phyloP scores from a whole-genome alignment of 2,797 vertebrate genomes.

The Pseudochirops cupreus region DNA sequence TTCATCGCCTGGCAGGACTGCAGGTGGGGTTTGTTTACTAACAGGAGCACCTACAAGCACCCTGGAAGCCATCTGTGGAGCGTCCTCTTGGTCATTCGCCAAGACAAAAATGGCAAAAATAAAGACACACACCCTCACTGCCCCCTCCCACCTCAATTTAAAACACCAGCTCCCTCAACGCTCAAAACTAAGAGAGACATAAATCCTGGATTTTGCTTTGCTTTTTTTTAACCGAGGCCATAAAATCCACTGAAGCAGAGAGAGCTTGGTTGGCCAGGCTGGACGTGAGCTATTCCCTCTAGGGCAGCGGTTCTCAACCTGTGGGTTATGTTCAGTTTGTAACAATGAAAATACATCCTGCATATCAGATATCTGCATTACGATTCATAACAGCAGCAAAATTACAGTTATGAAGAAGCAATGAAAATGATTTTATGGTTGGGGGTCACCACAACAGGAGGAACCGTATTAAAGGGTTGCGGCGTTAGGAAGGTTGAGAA shows the following conservation, averaged over 20 bases:
- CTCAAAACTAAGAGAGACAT: not conserved
- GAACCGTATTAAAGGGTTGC: too few relatives aligned
- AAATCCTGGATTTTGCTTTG: not conserved
- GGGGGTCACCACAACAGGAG: too few relatives aligned
- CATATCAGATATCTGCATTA: too few relatives aligned
- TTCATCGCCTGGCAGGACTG: not conserved
- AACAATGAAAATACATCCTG: too few relatives aligned
- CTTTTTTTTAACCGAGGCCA: conserved; percentile 29
- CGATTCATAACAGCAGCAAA: too few relatives aligned
- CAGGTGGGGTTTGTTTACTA: not conserved
- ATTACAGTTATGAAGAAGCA: too few relatives aligned
- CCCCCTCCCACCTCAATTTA: not conserved
- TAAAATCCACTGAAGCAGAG: conserved; percentile 27
- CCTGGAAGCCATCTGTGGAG: not conserved
- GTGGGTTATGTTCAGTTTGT: too few relatives aligned
- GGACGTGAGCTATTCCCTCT: not conserved
- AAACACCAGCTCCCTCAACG: not conserved
- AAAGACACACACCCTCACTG: not conserved
- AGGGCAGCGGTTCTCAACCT: not conserved
- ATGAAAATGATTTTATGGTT: too few relatives aligned
- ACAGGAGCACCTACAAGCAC: not conserved
- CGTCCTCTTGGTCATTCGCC: not conserved
- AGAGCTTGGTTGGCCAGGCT: not conserved
- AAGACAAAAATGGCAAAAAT: conserved; percentile 36
- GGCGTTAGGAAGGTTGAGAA: too few relatives aligned